Evolutionary conservation across 2,797 vertebrate species (phyloP).

Genomic region (Simalia tracyae): DNA sequence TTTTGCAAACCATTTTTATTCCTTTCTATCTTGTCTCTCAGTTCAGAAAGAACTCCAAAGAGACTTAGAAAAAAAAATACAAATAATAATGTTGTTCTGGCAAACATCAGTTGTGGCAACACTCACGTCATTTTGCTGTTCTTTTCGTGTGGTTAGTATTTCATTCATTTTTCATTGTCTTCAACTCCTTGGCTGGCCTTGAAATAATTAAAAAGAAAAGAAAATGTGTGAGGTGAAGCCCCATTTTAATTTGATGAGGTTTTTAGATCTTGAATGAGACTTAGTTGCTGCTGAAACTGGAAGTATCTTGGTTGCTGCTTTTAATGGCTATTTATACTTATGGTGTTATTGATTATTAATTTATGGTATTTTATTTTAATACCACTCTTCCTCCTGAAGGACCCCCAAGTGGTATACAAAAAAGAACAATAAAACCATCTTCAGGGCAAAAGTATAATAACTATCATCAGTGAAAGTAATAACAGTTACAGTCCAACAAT

Average conservation of each 20-base stretch:
- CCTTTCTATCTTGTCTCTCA: neutral
- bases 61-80: neutral
- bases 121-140: neutral
- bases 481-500: neutral
- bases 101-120: neutral
- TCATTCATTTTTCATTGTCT: neutral
- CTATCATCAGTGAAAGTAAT: neutral
- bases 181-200: neutral
- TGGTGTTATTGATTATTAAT: neutral
- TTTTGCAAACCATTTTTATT: neutral
- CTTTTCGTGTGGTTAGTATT: neutral
- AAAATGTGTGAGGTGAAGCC: neutral
- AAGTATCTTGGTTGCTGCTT: neutral
- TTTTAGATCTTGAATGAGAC: neutral
- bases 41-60: neutral
- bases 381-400: neutral
- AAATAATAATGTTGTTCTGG: neutral
- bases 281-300: neutral
- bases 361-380: neutral
- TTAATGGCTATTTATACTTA: neutral
- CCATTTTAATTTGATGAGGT: neutral
- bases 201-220: neutral
- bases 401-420: neutral
- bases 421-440: neutral
- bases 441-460: neutral